Base-by-base conservation (phyloP, 2,113 vertebrate genomes). In the Cnemophilus loriae region DNA sequence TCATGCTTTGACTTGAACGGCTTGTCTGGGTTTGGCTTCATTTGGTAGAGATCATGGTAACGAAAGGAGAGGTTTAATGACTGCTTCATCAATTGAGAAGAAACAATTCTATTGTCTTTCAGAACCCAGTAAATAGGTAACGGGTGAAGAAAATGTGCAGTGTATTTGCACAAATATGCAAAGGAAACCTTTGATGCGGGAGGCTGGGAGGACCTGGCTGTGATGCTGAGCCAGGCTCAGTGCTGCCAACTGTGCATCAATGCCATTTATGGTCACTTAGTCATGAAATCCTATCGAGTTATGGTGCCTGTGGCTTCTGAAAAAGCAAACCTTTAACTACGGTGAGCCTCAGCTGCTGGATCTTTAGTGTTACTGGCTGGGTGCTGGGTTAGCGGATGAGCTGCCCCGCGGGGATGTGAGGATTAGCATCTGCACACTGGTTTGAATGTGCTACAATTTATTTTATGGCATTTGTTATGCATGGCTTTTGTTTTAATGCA, bases 1-100 rank as follows among this genome's bases (percentile, higher is more conserved):
- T 90, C 90, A 71, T 95, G 96, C 95, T 95, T 96, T 93, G 87
- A 96, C 93, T 96, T 96, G 95, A 95, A 93, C 0, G 0, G 59
- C 76, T 92, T 77, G 76, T 60, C 74, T 94, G 1, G 1, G 64
- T 90, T 96, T 88, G 82, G 68, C 71, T 93, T 94, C 13, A 0
- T 52, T 90, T 78, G 22, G 75, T 90, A 75, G 68, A 21, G 28
- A 83, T 35, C 79, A 24, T 1, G 7, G 76, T 78, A 89, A 91
- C 1, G 27, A 86, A 90, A 93, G 59, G 47, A 70, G 50, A 90
- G 44, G 71, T 78, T 84, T 86, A 86, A 81, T 52, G 60, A 88
- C n/a, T 65, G 21, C 68, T 88, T 93, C 64, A 78, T 92, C 76
- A 64, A 56, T 91, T 2, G 14, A 73, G 61, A 89, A 87, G 32